Evolutionary conservation across 2,888 invertebrate species (phyloP).

Genomic region (Drosophila hamatofila): DNA sequence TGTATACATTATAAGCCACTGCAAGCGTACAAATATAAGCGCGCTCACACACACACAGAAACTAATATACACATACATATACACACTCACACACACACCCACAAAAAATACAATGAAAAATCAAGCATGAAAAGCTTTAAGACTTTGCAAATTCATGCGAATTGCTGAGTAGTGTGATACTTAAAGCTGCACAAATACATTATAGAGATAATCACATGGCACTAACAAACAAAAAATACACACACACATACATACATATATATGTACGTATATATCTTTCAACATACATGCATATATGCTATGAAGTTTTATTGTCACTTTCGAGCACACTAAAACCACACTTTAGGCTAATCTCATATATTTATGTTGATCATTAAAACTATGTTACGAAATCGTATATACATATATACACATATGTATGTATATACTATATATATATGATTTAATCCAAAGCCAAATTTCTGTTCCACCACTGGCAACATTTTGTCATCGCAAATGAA

Average conservation of each 20-base stretch:
- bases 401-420: not conserved
- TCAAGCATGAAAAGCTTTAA: not conserved
- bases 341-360: not conserved
- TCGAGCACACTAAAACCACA: not conserved
- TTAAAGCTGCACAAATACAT: not conserved
- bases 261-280: not conserved
- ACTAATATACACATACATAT: not conserved
- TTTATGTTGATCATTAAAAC: not conserved
- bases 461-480: constrained; percentile 5
- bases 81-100: not conserved
- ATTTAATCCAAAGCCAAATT: constrained; percentile 2
- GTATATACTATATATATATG: not conserved
- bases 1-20: no score
- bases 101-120: not conserved
- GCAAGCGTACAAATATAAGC: not conserved
- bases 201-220: not conserved
- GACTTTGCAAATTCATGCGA: not conserved
- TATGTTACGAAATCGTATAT: not conserved
- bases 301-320: not conserved
- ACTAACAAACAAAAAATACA: not conserved
- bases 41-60: not conserved
- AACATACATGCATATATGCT: not conserved
- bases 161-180: not conserved
- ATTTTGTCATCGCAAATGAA: constrained; percentile 31
- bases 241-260: not conserved